Evolutionary conservation across 2,888 invertebrate genomes (phyloP), one percentile per base, ranked within the genome.

Genomic region (Tillus elongatus): DNA sequence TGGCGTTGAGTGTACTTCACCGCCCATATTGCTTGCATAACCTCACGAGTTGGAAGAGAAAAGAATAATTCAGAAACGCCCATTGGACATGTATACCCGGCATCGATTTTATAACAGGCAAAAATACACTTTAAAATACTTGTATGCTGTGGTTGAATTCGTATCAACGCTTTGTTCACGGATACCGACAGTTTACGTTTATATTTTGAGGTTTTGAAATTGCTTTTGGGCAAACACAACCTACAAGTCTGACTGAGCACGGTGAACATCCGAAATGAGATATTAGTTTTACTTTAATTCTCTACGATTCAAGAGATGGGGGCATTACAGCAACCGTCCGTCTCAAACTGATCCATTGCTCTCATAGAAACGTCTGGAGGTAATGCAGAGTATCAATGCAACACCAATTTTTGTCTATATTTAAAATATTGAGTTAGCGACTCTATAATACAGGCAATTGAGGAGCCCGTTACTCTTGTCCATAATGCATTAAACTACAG

Each of bases 21-120:
- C 67, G 67, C 67, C 66, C 66, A 66, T 66, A 63, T 58, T 59
- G 64, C 65, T 64, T 66, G 66, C 65, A 66, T 66, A 66, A 64
- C 64, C 63, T 65, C 66, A 66, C 65, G 66, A 65, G 64, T 57
- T 60, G 59, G 61, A 62, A 64, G 60, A 62, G 64, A 66, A 66
- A 66, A 66, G 66, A 67, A 65, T 65, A 67, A 64, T 64, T 64
- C 61, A 57, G 64, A 55, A 61, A 65, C 67, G 67, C 67, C 67
- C 67, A 60, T 60, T 56, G 60, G 63, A 65, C 64, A 64, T 64
- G 64, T 64, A 66, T 61, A 65, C 64, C 61, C 62, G 35, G 51
- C 59, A 57, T 63, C 61, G 60, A 60, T 63, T n/a, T 63, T 61
- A 57, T 58, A 60, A 56, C 63, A 58, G 56, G 62, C 63, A 57